Evolutionary conservation across 2,888 invertebrate species (phyloP), one percentile per base, ranked within the genome.

Genomic region (Pherbina coryleti): DNA sequence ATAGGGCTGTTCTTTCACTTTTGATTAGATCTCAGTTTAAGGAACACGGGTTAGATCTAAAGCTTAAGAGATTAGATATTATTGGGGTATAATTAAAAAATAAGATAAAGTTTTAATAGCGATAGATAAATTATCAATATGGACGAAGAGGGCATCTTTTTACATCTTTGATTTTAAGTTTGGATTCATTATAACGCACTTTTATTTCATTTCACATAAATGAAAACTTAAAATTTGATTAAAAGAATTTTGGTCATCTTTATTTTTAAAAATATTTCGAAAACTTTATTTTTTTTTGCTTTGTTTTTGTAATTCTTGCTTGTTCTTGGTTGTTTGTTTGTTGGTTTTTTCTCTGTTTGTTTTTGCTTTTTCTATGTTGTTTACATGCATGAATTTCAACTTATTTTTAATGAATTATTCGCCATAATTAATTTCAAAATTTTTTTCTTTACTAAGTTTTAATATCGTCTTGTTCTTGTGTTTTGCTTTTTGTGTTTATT

Each of bases 211-310:
- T 22, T 44, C 3, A 44, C 19, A 49, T 9, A 14, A 19, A 17
- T 44, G 22, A 67, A 49, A 44, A 67, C 19, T 19, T 3, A 34
- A 1, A 34, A 11, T 9, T 1, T 14, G 19, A 67, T 7, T 67
- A 37, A 67, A 67, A 67, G 37, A 62, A 51, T 69, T 71, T 34
- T 49, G 28, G 75, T 69, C 53, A 62, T 49, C 37, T 78, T 81
- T 80, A 57, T 80, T 79, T 76, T 80, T 80, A 82, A 82, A 81
- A 82, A 82, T 81, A 79, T 79, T 82, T 82, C 79, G 81, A 82
- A 81, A 82, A 80, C 78, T 82, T 82, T 80, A 81, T 81, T 77
- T 66, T 72, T 62, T 69, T 69, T 69, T 64, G 22, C 14, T 64
- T 57, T 34, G 60, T 74, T 3, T 5, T 75, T 31, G 55, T 75